Evolutionary conservation across 2,113 vertebrate genomes (phyloP), one percentile per base, ranked within the genome.

Genomic region (Aegotheles bennettii): DNA sequence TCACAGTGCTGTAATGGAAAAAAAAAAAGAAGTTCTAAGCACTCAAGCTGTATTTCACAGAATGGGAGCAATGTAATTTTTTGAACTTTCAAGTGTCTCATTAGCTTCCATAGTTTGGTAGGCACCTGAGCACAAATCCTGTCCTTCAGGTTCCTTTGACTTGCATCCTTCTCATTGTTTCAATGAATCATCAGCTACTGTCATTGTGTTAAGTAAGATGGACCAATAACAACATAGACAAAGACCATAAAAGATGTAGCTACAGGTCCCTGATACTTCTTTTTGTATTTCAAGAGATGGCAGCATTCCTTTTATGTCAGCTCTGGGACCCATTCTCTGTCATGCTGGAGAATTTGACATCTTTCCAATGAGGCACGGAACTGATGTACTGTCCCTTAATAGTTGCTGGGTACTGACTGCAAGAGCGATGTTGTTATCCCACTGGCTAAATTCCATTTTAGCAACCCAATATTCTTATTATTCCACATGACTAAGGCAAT

Each of bases 371-470:
- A 87, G 68, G 24, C 64, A 81, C 54, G 92, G 67, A 86, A 81
- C n/a, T 2, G 1, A 35, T 48, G n/a, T 48, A 70, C 42, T 91
- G 63, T 86, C 45, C 45, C 25, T 65, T 84, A 68, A 40, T 6
- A 76, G n/a, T 59, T 63, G 7, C 43, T 47, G 87, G 60, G 38
- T 68, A 75, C 51, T 71, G 79, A 74, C 68, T 73, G 56, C 69
- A 63, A 87, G 20, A 59, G 47, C 0, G 3, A 78, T 20, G 6
- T 67, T 93, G 11, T 70, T 80, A 56, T 88, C 57, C 29, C 56
- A 63, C 38, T 91, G 81, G 61, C 38, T 82, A 78, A 89, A 89
- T 95, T 96, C 87, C 78, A 48, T 95, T 91, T 84, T 68, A 76
- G 38, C 48, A 35, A 94, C 48, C 48, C 61, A 90, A 40, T 64